A percentile compares a stretch with the other conserved stretches of the same genome.
phyloP scores from a whole-genome alignment of 2,888 invertebrate genomes.

The Horisme vitalbata region DNA sequence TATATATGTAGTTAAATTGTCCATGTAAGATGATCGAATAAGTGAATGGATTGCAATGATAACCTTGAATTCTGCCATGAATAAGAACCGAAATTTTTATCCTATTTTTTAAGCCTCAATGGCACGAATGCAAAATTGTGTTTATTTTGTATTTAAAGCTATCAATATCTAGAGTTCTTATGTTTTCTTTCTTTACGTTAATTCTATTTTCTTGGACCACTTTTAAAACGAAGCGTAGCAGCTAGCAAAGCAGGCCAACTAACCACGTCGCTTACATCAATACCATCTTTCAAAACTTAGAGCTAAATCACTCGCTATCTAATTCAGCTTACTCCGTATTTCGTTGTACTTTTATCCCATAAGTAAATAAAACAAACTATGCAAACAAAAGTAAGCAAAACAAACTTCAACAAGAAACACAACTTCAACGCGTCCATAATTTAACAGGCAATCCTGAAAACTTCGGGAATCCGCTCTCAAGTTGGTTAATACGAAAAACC shows the following conservation, averaged over 20 bases:
- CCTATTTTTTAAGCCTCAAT: slow-evolving; percentile 49
- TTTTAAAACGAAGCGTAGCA: too few relatives aligned
- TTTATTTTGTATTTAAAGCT: too few relatives aligned
- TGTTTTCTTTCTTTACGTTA: too few relatives aligned
- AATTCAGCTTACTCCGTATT: too few relatives aligned
- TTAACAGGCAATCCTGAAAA: slow-evolving; percentile 26
- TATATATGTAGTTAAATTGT: too few relatives aligned
- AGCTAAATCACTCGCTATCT: too few relatives aligned
- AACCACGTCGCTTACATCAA: too few relatives aligned
- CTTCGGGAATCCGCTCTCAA: slow-evolving; percentile 1
- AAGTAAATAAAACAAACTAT: not conserved
- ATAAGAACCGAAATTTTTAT: slow-evolving; percentile 3
- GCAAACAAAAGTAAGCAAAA: not conserved
- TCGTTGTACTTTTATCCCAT: not conserved
- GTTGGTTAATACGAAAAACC: slow-evolving; percentile 1
- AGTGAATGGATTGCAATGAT: slow-evolving; percentile 26
- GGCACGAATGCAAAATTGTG: slow-evolving; percentile 31
- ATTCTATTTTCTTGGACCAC: too few relatives aligned
- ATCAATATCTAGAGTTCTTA: too few relatives aligned
- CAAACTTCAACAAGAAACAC: slow-evolving; percentile 4
- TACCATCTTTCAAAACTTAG: too few relatives aligned
- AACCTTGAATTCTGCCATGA: slow-evolving; percentile 30
- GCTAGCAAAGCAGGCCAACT: too few relatives aligned
- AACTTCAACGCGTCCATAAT: slow-evolving; percentile 20
- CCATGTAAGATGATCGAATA: slow-evolving; percentile 9